These are phyloP conservation scores for cat (Felis catus) DNA, from an alignment of 2,113 vertebrate genomes.

Conservation along the genomic window F.catus_Fca126_mat1.0 CM031413.1:78470501-78471000, in stretches of 20 bases:
- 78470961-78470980: neutral
- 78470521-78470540: neutral
- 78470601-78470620: neutral
- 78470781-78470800: neutral
- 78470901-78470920: neutral
- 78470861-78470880: neutral
- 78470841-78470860: too few relatives aligned
- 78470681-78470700: neutral
- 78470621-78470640: neutral
- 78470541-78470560: neutral
- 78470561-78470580: too few relatives aligned
- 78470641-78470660: neutral
- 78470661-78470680: neutral
- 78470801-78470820: neutral
- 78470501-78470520: neutral
- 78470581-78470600: neutral
- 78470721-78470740: neutral
- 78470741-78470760: neutral
- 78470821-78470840: neutral
- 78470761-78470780: neutral
- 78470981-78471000: neutral
- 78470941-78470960: neutral
- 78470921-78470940: neutral
- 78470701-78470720: neutral
- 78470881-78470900: neutral